These are phyloP conservation scores for Gymnodraco acuticeps DNA, from an alignment of 2,797 vertebrate species.

Conservation along the genomic window DNA sequence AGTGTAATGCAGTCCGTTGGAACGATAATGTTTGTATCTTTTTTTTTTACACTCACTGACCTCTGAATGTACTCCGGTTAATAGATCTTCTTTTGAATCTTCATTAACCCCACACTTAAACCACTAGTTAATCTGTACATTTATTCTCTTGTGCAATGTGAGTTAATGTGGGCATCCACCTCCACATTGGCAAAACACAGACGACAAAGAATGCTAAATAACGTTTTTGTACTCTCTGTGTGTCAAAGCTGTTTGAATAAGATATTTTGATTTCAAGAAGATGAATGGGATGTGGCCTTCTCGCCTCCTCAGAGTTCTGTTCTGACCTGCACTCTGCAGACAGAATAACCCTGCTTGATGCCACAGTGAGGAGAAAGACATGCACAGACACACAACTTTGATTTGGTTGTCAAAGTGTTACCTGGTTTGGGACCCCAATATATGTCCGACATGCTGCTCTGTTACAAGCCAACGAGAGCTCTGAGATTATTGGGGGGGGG, in stretches of 20 bases:
- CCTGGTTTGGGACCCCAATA: too few species aligned
- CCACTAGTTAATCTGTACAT: constrained; percentile 11
- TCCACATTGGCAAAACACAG: not conserved
- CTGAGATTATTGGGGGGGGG: too few species aligned
- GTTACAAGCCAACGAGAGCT: too few species aligned
- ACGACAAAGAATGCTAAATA: constrained; percentile 6
- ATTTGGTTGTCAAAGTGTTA: not conserved
- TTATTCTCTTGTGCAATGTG: not conserved
- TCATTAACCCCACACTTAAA: constrained; percentile 42
- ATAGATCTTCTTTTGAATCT: constrained; percentile 29
- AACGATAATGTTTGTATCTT: constrained; percentile 7
- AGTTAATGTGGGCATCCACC: not conserved
- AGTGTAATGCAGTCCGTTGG: not conserved
- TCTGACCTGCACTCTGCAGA: not conserved
- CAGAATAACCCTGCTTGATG: not conserved
- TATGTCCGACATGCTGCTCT: too few species aligned
- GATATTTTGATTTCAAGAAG: not conserved
- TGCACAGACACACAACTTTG: constrained; percentile 3
- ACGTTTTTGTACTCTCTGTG: not conserved
- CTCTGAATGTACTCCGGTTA: constrained; percentile 19
- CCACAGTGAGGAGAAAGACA: not conserved
- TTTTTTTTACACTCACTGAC: constrained; percentile 27
- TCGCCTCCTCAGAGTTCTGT: not conserved
- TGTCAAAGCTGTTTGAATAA: constrained; percentile 16
- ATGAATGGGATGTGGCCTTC: constrained; percentile 20